Conservation (phyloP, 2,797 vertebrate genomes). For the Nasua narica region DNA sequence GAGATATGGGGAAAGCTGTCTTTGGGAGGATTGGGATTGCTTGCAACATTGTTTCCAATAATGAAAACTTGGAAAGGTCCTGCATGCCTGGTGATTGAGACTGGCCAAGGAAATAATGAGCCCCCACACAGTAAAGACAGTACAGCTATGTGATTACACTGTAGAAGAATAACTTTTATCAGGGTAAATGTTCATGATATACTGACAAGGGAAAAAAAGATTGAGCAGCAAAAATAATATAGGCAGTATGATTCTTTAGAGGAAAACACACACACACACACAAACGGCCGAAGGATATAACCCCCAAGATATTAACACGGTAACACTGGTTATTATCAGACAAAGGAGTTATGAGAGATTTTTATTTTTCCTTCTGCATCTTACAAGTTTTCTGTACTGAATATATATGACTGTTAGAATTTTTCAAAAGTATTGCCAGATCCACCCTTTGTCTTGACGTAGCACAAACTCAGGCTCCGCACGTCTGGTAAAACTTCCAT, state of each 20-base stretch:
- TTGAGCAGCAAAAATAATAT: background rate
- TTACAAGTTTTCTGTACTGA: background rate
- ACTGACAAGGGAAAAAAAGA: background rate
- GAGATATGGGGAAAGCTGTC: background rate
- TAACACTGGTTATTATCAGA: background rate
- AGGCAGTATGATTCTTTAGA: background rate
- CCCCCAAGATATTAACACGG: background rate
- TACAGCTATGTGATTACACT: background rate
- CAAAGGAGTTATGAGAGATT: background rate
- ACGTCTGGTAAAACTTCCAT: background rate
- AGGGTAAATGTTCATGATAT: background rate
- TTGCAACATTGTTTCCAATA: background rate
- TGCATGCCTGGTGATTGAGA: background rate
- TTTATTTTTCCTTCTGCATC: background rate
- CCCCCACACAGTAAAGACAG: background rate
- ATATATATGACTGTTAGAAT: background rate
- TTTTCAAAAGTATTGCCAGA: background rate
- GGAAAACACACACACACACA: background rate
- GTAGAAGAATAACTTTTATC: background rate
- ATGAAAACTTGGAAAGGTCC: background rate
- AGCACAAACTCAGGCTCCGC: background rate
- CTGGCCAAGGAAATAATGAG: background rate
- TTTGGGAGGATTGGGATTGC: too few relatives aligned
- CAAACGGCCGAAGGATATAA: background rate
- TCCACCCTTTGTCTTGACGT: background rate